phyloP scores from a whole-genome alignment of 2,797 vertebrate species.

The Spizella passerina region DNA sequence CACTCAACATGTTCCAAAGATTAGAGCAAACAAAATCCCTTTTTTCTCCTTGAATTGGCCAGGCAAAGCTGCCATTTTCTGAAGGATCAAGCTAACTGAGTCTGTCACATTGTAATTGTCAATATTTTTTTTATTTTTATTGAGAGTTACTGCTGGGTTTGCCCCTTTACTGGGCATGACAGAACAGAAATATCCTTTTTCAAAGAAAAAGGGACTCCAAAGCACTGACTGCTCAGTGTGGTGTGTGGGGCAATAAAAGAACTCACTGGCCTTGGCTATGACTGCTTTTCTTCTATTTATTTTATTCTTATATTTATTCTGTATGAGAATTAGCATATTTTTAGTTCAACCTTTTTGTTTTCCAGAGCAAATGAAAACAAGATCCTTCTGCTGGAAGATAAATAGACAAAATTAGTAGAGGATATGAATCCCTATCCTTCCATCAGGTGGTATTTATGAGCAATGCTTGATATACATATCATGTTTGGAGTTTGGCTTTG shows the following conservation, averaged over 20 bases:
- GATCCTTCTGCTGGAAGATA: neutral
- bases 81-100: neutral
- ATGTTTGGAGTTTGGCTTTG: neutral
- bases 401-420: neutral
- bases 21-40: neutral
- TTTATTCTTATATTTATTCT: neutral
- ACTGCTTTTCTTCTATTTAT: neutral
- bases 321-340: neutral
- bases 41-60: neutral
- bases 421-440: neutral
- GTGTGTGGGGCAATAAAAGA: neutral
- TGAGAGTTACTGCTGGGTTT: neutral
- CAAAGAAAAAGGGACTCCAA: neutral
- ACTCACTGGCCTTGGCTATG: no score
- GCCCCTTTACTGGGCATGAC: rapidly evolving
- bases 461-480: neutral
- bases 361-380: neutral
- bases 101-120: neutral
- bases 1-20: neutral
- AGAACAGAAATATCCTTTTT: neutral
- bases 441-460: neutral
- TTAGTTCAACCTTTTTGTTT: neutral
- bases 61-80: neutral
- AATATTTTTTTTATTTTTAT: neutral
- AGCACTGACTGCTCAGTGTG: neutral